Evolutionary conservation across 2,888 invertebrate genomes (phyloP).

Genomic region (Esperia sulphurella): DNA sequence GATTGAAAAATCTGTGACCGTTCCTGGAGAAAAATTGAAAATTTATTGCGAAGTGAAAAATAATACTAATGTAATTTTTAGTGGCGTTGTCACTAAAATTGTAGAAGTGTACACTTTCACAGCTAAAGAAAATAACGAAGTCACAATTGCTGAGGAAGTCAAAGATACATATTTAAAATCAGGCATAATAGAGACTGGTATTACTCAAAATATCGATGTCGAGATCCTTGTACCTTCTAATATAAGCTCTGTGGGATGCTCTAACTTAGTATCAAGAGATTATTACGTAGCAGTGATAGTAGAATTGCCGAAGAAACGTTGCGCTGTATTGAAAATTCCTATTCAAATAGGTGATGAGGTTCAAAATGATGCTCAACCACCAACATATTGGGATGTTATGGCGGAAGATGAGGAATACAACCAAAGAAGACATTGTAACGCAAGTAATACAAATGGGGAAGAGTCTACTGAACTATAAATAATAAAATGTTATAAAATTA

Average conservation of each 20-base stretch:
- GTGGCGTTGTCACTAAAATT: conserved; percentile 10
- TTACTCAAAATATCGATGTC: conserved; percentile 9
- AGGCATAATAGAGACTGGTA: conserved; percentile 4
- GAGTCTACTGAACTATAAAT: too few relatives aligned
- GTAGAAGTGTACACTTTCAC: conserved; percentile 11
- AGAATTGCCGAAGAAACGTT: conserved; percentile 9
- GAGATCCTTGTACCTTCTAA: conserved; percentile 12
- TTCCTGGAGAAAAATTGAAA: conserved; percentile 12
- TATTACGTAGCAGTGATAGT: conserved; percentile 12
- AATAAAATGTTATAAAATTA: too few relatives aligned
- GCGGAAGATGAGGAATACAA: conserved; percentile 8
- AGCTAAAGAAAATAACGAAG: conserved; percentile 4
- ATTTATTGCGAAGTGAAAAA: conserved; percentile 15
- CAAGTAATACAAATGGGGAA: neutral
- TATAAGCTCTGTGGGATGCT: conserved; percentile 12
- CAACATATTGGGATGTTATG: conserved; percentile 15
- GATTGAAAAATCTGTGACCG: conserved; percentile 12
- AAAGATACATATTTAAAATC: conserved; percentile 9
- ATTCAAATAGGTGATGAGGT: conserved; percentile 13
- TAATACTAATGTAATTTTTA: conserved; percentile 15
- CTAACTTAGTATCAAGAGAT: conserved; percentile 11
- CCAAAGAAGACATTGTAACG: neutral
- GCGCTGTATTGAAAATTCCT: conserved; percentile 13
- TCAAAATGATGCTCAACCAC: conserved; percentile 1
- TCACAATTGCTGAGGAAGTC: conserved; percentile 4